phyloP scores from a whole-genome alignment of 2,888 invertebrate species.

The Lomographa bimaculata region DNA sequence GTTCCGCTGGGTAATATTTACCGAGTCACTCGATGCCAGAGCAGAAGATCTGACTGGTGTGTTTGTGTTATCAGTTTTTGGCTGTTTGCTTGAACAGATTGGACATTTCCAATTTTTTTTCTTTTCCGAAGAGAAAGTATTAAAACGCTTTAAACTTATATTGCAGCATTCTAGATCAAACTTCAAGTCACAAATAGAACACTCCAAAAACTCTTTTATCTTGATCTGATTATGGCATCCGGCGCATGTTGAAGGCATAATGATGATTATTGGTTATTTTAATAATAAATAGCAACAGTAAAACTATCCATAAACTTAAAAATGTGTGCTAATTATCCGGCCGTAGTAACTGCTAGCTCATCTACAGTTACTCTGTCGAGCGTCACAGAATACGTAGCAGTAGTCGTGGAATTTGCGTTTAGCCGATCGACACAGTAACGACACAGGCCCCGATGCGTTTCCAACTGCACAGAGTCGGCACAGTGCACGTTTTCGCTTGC shows the following conservation, averaged over 20 bases:
- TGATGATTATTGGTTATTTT: background rate
- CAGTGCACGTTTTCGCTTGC: background rate
- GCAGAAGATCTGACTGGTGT: background rate
- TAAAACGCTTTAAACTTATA: background rate
- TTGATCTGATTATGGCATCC: background rate
- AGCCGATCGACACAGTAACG: background rate
- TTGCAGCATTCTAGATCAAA: background rate
- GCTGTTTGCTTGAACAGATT: slow-evolving; percentile 1
- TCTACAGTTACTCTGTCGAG: background rate
- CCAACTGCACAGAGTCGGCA: background rate
- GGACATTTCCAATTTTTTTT: background rate
- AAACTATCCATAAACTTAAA: too few relatives aligned
- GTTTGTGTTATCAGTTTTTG: slow-evolving; percentile 27
- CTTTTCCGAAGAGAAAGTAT: background rate
- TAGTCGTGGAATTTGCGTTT: background rate
- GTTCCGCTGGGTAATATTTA: background rate
- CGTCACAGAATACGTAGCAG: background rate
- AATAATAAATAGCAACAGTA: too few relatives aligned
- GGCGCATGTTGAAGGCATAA: background rate
- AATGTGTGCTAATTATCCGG: too few relatives aligned
- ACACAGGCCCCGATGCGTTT: background rate
- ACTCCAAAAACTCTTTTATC: background rate
- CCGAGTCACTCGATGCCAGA: background rate
- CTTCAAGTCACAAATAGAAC: background rate
- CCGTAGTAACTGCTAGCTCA: too few relatives aligned